Evolutionary conservation across 2,113 vertebrate species (phyloP).

Genomic region (Rissa tridactyla): DNA sequence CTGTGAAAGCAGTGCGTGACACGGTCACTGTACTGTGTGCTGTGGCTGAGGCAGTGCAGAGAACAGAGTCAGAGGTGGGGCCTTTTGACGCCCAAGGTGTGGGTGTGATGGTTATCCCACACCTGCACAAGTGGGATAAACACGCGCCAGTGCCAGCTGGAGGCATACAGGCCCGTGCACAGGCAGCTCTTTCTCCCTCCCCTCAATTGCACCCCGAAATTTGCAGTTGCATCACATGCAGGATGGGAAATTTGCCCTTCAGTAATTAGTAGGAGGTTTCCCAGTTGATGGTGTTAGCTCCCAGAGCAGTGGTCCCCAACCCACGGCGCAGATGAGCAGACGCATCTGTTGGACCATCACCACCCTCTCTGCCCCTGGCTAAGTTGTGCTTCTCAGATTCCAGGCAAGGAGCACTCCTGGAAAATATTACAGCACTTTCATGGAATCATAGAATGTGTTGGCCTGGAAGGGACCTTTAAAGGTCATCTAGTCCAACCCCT

Average conservation of each 20-base stretch:
- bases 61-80: neutral
- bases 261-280: neutral
- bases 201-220: neutral
- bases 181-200: neutral
- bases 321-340: rapidly evolving
- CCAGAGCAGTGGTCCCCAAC: rapidly evolving
- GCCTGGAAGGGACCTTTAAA: too few species aligned
- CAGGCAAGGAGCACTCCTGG: neutral
- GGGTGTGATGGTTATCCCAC: too few species aligned
- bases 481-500: too few species aligned
- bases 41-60: rapidly evolving
- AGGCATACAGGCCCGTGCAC: neutral
- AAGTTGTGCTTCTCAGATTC: neutral
- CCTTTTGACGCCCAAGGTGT: rapidly evolving
- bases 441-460: too few species aligned
- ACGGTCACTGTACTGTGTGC: rapidly evolving
- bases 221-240: neutral
- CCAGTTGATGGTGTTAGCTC: rapidly evolving
- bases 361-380: neutral
- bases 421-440: neutral
- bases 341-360: rapidly evolving
- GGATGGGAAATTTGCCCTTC: neutral
- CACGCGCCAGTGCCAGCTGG: rapidly evolving
- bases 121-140: rapidly evolving
- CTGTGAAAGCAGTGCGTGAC: neutral